These are phyloP conservation scores for Dicrurus megarhynchus DNA, from an alignment of 2,113 vertebrate species.

Conservation along the genomic window DNA sequence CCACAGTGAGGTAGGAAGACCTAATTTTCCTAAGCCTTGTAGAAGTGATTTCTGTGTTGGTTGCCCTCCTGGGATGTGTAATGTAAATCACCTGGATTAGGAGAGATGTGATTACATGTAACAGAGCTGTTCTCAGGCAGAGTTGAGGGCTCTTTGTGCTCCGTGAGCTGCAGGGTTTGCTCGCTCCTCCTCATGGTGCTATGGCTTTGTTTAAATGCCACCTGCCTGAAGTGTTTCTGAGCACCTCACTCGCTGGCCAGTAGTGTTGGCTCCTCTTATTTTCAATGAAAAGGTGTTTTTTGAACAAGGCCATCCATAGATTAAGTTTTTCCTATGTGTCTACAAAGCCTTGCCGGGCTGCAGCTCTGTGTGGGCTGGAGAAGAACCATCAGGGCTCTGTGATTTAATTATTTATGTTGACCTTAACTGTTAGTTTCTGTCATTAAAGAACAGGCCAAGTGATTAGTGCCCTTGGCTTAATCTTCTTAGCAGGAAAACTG, in stretches of 20 bases:
- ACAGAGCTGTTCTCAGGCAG: neutral
- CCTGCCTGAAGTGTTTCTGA: neutral
- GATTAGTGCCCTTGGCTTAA: neutral
- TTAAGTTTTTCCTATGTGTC: neutral
- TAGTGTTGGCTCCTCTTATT: neutral
- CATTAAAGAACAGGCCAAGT: neutral
- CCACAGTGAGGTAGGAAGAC: constrained; percentile 46
- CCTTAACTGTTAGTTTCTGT: neutral
- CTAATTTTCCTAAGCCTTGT: neutral
- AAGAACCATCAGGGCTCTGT: neutral
- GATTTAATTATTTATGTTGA: neutral
- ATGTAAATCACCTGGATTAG: neutral
- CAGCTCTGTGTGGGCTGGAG: neutral
- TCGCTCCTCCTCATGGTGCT: neutral
- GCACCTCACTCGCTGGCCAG: neutral
- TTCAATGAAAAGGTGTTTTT: neutral
- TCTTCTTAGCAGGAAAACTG: neutral
- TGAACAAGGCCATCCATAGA: neutral
- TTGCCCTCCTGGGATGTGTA: neutral
- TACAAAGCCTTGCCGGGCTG: neutral
- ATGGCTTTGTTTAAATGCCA: neutral
- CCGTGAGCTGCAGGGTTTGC: neutral
- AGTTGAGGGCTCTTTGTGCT: neutral
- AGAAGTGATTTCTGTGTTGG: neutral
- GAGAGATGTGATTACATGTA: neutral